Evolutionary conservation across 2,888 invertebrate genomes (phyloP), one percentile per base, ranked within the genome.

Genomic region (Sminthurinus aureus): DNA sequence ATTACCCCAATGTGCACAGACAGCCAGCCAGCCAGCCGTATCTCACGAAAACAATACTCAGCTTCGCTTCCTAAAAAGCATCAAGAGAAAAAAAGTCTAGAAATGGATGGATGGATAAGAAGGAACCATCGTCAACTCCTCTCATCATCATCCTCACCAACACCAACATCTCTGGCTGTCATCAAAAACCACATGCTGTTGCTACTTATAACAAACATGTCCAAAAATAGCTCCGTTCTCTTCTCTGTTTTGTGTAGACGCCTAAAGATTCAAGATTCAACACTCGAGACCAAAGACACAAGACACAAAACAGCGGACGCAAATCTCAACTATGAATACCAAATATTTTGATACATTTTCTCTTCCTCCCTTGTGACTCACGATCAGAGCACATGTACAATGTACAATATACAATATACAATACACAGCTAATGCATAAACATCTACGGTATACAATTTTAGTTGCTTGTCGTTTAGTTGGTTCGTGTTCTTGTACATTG

Each of bases 111-210:
- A 38, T 38, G 38, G 38, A 38, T 38, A 6, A 1, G 6, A 38
- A 38, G 38, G 58, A 58, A 58, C 58, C 71, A 71, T 13, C 20
- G 71, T 15, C 24, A 58, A 24, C 71, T 71, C 71, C 24, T 71
- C 38, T 71, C 24, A 71, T 13, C 22, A 24, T 71, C 71, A 24
- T n/a, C n/a, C n/a, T n/a, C n/a, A n/a, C n/a, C n/a, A n/a, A n/a
- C 24, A 71, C 9, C 22, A 24, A 26, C 71, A 24, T 71, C 71
- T 26, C 71, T 71, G 0, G 71, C 26, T 71, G 71, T 71, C 71
- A 71, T 71, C 71, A 71, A 71, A 71, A 71, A 71, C 71, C 71
- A 71, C 71, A 71, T 71, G 71, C 71, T 71, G 71, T 71, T 71
- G 71, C 26, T 13, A 26, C 58, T 58, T 18, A 58, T 24, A 22